Conservation (phyloP, 1,140 invertebrate genomes). For the Neelides sp. region DNA sequence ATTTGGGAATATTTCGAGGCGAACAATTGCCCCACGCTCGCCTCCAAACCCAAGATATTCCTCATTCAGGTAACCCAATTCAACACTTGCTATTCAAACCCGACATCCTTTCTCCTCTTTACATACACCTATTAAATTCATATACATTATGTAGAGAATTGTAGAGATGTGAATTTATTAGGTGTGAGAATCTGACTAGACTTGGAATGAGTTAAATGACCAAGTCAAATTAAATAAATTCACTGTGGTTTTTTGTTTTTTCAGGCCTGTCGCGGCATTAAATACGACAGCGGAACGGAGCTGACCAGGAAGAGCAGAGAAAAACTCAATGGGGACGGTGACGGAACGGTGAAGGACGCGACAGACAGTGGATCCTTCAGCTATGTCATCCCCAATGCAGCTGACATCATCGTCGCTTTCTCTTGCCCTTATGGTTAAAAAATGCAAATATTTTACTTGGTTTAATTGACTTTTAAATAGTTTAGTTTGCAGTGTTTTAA, state of each 20-base stretch:
- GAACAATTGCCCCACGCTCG: conserved; percentile 40
- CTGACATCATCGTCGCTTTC: conserved; percentile 87
- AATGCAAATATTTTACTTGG: neutral
- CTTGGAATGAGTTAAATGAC: neutral
- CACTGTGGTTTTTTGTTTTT: conserved; percentile 28
- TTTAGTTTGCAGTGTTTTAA: too few relatives aligned
- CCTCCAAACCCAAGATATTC: conserved; percentile 43
- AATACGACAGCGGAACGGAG: conserved; percentile 38
- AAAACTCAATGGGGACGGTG: conserved; percentile 20
- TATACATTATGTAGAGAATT: neutral
- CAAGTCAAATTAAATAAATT: neutral
- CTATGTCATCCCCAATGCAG: conserved; percentile 79
- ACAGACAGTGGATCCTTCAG: conserved; percentile 30
- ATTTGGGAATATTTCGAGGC: conserved; percentile 43
- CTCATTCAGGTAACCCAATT: conserved; percentile 38
- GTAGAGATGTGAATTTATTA: neutral
- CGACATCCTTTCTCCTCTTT: too few relatives aligned
- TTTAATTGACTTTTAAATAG: too few relatives aligned
- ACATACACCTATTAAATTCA: too few relatives aligned
- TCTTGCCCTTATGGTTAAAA: conserved; percentile 74
- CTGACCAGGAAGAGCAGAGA: conserved; percentile 27
- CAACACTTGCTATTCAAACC: too few relatives aligned
- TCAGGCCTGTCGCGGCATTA: conserved; percentile 45
- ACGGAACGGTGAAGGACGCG: conserved; percentile 20
- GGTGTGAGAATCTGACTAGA: neutral